A percentile compares a stretch with the other conserved stretches of the same genome.
Conservation (phyloP, 2,113 vertebrate genomes). For the mouse (Mus musculus) region GRCm39 chr2:129891001-129891500, state of each 20-base stretch:
- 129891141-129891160: neutral
- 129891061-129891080: neutral
- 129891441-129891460: neutral
- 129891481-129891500: neutral
- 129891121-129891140: neutral
- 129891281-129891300: neutral
- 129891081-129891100: neutral
- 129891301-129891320: neutral
- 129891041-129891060: neutral
- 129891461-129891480: neutral
- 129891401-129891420: neutral
- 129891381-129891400: neutral
- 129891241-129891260: neutral
- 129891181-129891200: neutral
- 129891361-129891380: too few relatives aligned
- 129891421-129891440: neutral
- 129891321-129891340: neutral
- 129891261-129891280: neutral
- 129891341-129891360: neutral
- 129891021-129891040: neutral
- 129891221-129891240: neutral
- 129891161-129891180: neutral
- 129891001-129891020: neutral
- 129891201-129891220: neutral
- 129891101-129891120: neutral